phyloP scores from a whole-genome alignment of 2,113 vertebrate species.

The Zosterops japonicus region DNA sequence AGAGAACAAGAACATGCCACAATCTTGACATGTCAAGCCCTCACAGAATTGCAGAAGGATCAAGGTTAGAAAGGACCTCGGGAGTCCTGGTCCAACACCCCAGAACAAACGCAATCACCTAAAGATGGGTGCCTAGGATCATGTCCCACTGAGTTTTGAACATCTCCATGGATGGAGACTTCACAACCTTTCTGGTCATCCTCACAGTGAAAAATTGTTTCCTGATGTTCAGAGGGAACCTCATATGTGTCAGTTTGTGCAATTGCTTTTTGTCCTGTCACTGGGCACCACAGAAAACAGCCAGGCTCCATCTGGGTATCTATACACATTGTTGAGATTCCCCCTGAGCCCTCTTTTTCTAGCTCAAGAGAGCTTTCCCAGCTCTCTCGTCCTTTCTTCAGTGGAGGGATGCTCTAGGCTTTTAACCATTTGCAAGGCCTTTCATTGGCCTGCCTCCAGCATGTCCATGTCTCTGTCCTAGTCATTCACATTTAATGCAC shows the following conservation, averaged over 20 bases:
- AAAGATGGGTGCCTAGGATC: neutral
- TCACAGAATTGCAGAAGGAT: neutral
- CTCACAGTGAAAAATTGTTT: neutral
- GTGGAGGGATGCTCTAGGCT: neutral
- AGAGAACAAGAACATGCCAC: neutral
- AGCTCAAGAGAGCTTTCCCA: neutral
- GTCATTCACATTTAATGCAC: neutral
- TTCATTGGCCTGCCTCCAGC: neutral
- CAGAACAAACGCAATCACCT: neutral
- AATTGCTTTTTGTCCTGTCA: neutral
- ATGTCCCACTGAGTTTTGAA: neutral
- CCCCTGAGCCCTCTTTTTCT: neutral
- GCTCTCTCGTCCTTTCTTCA: neutral
- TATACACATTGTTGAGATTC: neutral
- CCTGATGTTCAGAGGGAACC: neutral
- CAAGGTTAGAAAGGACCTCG: neutral
- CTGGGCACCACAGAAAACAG: neutral
- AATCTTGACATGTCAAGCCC: neutral
- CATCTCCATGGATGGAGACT: neutral
- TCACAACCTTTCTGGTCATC: neutral
- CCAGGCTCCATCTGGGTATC: neutral
- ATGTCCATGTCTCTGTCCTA: neutral
- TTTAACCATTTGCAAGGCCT: neutral
- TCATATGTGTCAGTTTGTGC: neutral
- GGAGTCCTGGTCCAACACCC: neutral